Conservation (phyloP, 2,113 vertebrate genomes). For the Erinaceus europaeus region DNA sequence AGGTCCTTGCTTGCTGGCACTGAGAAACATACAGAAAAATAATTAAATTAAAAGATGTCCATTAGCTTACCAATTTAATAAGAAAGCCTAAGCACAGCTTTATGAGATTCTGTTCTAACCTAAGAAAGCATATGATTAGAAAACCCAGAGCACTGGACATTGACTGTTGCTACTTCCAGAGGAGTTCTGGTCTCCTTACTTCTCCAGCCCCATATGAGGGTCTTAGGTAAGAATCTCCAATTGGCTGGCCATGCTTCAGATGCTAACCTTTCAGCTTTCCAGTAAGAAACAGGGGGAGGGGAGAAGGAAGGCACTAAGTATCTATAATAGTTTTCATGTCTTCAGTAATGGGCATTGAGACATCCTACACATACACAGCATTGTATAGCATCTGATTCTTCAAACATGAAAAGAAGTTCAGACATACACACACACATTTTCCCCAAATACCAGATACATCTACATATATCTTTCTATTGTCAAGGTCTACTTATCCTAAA, state of each 20-base stretch:
- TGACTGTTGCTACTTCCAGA: neutral
- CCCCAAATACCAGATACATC: neutral
- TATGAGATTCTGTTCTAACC: neutral
- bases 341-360: neutral
- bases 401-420: constrained; percentile 7
- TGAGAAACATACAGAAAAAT: neutral
- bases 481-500: neutral
- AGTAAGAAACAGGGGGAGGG: neutral
- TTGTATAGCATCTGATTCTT: neutral
- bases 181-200: neutral
- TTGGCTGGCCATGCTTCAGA: neutral
- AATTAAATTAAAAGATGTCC: neutral
- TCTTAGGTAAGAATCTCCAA: neutral
- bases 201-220: neutral
- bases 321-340: neutral
- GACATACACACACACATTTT: neutral
- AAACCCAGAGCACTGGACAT: neutral
- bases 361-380: neutral
- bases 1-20: neutral
- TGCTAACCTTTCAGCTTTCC: neutral
- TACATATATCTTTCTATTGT: neutral
- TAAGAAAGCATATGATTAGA: neutral
- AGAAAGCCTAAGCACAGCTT: neutral
- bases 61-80: neutral
- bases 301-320: too few relatives aligned